phyloP scores from a whole-genome alignment of 2,113 vertebrate genomes.

The Xenotilapia leptura region DNA sequence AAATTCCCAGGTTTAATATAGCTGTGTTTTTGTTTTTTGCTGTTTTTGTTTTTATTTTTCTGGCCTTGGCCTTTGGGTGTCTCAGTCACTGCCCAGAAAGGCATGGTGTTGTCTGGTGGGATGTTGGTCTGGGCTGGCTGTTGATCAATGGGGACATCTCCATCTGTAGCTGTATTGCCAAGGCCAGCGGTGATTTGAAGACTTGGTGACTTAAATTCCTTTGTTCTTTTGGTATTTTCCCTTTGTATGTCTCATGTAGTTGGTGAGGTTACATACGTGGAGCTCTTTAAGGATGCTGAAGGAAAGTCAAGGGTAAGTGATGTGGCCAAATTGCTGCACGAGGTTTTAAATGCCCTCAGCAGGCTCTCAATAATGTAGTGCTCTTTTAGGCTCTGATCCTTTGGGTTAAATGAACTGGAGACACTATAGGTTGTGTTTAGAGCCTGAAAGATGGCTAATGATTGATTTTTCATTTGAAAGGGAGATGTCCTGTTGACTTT shows the following conservation, averaged over 20 bases:
- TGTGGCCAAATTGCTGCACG: slow-evolving; percentile 91
- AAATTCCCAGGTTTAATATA: slow-evolving; percentile 86
- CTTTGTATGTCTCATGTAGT: slow-evolving; percentile 99
- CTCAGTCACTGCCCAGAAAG: slow-evolving; percentile 89
- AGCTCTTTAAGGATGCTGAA: slow-evolving; percentile 99
- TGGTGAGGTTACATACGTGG: slow-evolving; percentile 99
- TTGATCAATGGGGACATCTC: slow-evolving; percentile 93
- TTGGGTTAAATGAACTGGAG: slow-evolving; percentile 79
- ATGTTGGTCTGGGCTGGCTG: slow-evolving; percentile 88
- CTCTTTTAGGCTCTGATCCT: slow-evolving; percentile 85
- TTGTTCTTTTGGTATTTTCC: slow-evolving; percentile 99
- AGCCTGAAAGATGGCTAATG: slow-evolving; percentile 79
- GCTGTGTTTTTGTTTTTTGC: slow-evolving; percentile 60
- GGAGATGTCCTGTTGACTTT: slow-evolving; percentile 72
- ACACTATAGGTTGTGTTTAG: slow-evolving; percentile 72
- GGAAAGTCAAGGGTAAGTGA: slow-evolving; percentile 99
- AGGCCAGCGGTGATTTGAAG: slow-evolving; percentile 89
- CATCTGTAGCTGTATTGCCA: slow-evolving; percentile 89
- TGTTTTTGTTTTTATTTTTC: slow-evolving; percentile 66
- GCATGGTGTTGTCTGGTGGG: slow-evolving; percentile 88
- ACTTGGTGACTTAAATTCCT: slow-evolving; percentile 96
- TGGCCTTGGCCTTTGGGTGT: slow-evolving; percentile 90
- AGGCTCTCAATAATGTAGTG: slow-evolving; percentile 88
- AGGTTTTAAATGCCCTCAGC: slow-evolving; percentile 96
- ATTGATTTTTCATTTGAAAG: slow-evolving; percentile 74